Evolutionary conservation across 1,140 invertebrate genomes (phyloP).

Genomic region (Heliconius himera): DNA sequence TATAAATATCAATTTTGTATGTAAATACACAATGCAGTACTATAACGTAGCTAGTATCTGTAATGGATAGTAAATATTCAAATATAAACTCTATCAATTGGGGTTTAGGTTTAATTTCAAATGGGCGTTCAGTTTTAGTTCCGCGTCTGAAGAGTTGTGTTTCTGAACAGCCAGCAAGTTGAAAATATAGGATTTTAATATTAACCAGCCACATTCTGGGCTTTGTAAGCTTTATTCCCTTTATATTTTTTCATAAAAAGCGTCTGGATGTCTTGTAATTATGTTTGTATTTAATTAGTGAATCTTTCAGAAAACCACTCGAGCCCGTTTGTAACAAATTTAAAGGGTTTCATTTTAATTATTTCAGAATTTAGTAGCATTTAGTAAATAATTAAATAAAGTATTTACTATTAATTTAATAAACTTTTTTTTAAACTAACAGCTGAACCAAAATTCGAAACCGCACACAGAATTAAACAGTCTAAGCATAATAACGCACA

Average conservation of each 20-base stretch:
- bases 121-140: conserved; percentile 21
- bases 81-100: conserved; percentile 21
- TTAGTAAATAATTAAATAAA: neutral
- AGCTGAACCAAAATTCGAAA: neutral
- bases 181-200: conserved; percentile 45
- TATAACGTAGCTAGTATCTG: conserved; percentile 12
- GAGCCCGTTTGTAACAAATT: neutral
- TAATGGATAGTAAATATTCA: neutral
- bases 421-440: neutral
- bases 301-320: conserved; percentile 1
- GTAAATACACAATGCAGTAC: neutral
- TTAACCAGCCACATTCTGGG: conserved; percentile 41
- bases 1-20: neutral
- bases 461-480: neutral
- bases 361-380: neutral
- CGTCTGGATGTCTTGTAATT: conserved; percentile 36
- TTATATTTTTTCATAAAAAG: conserved; percentile 35
- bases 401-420: neutral
- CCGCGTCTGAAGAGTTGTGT: conserved; percentile 39
- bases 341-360: neutral
- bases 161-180: conserved; percentile 38
- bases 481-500: conserved; percentile 27
- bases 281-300: conserved; percentile 35
- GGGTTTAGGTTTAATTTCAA: conserved; percentile 14
- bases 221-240: conserved; percentile 39